A percentile compares a stretch with the other conserved stretches of the same genome.
Evolutionary conservation across 2,113 vertebrate genomes (phyloP).

Genomic region (Uria lomvia): DNA sequence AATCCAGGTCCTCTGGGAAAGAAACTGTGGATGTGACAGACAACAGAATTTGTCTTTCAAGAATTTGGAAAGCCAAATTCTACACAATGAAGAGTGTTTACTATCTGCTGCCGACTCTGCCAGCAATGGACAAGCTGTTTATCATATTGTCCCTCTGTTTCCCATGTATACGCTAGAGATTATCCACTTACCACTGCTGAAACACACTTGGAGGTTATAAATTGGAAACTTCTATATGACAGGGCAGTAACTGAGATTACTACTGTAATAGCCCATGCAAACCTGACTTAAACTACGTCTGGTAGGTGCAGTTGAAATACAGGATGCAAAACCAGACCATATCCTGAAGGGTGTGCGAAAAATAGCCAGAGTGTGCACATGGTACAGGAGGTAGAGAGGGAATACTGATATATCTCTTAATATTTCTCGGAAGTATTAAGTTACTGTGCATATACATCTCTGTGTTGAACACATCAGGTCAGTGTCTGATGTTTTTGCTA

Average conservation of each 20-base stretch:
- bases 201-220: constrained; percentile 1
- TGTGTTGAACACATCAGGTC: neutral
- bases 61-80: constrained; percentile 35
- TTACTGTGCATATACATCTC: neutral
- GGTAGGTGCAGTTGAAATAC: neutral
- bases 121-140: constrained; percentile 43
- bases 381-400: neutral
- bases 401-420: neutral
- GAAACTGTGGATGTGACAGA: neutral
- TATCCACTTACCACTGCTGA: constrained; percentile 10
- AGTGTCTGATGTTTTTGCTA: neutral
- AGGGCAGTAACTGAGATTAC: neutral
- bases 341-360: neutral
- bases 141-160: neutral
- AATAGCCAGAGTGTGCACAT: neutral
- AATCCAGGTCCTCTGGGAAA: neutral
- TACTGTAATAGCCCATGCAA: neutral
- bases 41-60: constrained; percentile 25
- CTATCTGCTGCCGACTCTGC: neutral
- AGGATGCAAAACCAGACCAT: neutral
- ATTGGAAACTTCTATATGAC: neutral
- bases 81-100: constrained; percentile 6
- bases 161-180: constrained; percentile 11
- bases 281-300: neutral
- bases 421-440: neutral